phyloP scores from a whole-genome alignment of 2,113 vertebrate species.

The Pangasianodon gigas region DNA sequence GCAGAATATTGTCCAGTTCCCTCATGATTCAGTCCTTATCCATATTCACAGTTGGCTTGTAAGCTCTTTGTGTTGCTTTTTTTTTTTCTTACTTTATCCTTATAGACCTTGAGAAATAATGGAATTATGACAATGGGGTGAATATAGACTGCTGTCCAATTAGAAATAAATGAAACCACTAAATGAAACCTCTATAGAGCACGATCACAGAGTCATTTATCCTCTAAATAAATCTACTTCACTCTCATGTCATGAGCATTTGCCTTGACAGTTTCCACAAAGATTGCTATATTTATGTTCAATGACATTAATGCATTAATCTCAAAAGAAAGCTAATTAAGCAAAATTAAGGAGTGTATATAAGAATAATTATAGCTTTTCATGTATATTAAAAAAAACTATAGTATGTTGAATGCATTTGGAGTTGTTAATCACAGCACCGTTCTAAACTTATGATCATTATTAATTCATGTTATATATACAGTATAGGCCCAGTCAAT shows the following conservation, averaged over 20 bases:
- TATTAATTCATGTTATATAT: not conserved
- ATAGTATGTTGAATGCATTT: not conserved
- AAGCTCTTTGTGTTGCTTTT: not conserved
- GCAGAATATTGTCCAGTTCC: not conserved
- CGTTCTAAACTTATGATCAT: not conserved
- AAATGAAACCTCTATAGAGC: not conserved
- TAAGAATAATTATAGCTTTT: not conserved
- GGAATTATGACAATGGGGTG: not conserved
- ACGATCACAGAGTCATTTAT: not conserved
- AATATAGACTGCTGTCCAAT: not conserved
- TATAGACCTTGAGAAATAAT: not conserved
- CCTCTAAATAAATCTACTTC: not conserved
- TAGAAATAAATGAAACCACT: not conserved
- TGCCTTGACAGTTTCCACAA: not conserved
- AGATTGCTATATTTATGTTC: not conserved
- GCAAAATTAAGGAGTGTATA: not conserved
- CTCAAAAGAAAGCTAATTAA: not conserved
- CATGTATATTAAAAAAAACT: not conserved
- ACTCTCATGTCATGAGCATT: not conserved
- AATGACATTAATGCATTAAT: not conserved
- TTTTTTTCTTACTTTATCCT: not conserved
- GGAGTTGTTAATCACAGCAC: not conserved
- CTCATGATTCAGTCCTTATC: not conserved
- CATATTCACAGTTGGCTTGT: not conserved
- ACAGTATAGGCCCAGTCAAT: not conserved